Percentiles rank a stretch among this genome's conserved stretches.
These are phyloP conservation scores for Orthonychiurus folsomi DNA, from an alignment of 2,888 invertebrate species.

Conservation along the genomic window DNA sequence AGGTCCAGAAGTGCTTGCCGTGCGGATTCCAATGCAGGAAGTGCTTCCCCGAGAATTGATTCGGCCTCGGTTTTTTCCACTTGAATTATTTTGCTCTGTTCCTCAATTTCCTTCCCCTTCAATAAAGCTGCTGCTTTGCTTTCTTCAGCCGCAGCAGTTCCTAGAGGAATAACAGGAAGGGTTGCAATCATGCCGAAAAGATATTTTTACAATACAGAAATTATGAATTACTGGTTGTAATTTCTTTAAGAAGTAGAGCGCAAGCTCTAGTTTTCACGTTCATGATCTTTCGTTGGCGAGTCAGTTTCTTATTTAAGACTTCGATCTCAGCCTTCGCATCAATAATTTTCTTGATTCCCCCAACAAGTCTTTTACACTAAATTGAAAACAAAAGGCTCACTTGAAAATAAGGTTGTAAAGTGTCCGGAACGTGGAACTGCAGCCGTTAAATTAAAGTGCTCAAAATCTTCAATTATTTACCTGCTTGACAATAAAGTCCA, in stretches of 20 bases:
- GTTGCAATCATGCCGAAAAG: background rate
- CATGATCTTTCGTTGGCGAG: constrained; percentile 71
- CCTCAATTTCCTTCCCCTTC: constrained; percentile 72
- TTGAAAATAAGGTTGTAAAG: too few species aligned
- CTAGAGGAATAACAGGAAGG: constrained; percentile 18
- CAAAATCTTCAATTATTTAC: constrained; percentile 37
- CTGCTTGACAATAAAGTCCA: constrained; percentile 48
- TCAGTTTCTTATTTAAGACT: constrained; percentile 68
- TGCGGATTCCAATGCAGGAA: constrained; percentile 76
- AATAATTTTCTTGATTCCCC: constrained; percentile 70
- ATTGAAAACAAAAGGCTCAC: too few species aligned
- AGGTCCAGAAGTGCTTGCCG: constrained; percentile 68
- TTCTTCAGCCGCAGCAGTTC: constrained; percentile 53
- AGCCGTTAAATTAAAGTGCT: background rate
- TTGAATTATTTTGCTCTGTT: constrained; percentile 66
- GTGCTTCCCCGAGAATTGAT: constrained; percentile 64
- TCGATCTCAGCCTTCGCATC: constrained; percentile 76
- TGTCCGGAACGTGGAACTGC: too few species aligned
- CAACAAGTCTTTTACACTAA: constrained; percentile 60
- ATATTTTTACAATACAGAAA: background rate
- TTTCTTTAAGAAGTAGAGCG: constrained; percentile 65
- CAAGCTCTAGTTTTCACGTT: constrained; percentile 72
- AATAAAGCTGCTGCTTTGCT: constrained; percentile 72
- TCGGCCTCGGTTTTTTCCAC: constrained; percentile 78
- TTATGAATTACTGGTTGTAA: constrained; percentile 47